Evolutionary conservation across 2,113 vertebrate genomes (phyloP), one percentile per base, ranked within the genome.

Genomic region (Oceanodroma tethys): DNA sequence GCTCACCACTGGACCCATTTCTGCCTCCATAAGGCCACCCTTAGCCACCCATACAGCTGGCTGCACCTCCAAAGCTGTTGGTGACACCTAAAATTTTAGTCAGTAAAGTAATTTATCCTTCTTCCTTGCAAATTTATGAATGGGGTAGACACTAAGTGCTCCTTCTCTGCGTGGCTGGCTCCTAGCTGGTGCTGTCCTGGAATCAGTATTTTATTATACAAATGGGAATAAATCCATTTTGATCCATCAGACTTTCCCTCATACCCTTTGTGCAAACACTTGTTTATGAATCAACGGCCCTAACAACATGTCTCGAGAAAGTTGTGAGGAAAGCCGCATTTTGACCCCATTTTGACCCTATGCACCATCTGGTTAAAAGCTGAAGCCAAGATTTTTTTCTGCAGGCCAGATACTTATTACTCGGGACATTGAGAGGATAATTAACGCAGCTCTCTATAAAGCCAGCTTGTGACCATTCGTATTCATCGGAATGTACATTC

Each of bases 321-420:
- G 34, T 0, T 59, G 47, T 11, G 30, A 89, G 70, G 47, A 72
- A 88, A 82, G 36, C 4, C 0, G 0, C 22, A 12, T 87, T 91
- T 70, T 86, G 55, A 80, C 59, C 76, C 75, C 12, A 2, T 68
- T 93, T 80, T 48, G 26, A 50, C 53, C 58, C 40, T 16, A n/a
- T n/a, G 72, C 20, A 59, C 59, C 79, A 93, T 89, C 66, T 85
- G 81, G 56, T 38, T 72, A 82, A 90, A 92, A 94, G 67, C 34
- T 40, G 78, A 85, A 93, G 62, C 43, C 43, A 87, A 17, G 15
- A 40, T 1, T 42, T 63, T 63, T 85, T 86, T 34, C 84, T 68
- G 38, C 71, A 80, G 56, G 53, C 74, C 81, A 70, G 40, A 72
- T 3, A 53, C 32, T 94, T 43, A 10, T 78, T 85, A 75, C 55